Conservation (phyloP, 2,888 invertebrate species). For the Allophyes oxyacanthae region DNA sequence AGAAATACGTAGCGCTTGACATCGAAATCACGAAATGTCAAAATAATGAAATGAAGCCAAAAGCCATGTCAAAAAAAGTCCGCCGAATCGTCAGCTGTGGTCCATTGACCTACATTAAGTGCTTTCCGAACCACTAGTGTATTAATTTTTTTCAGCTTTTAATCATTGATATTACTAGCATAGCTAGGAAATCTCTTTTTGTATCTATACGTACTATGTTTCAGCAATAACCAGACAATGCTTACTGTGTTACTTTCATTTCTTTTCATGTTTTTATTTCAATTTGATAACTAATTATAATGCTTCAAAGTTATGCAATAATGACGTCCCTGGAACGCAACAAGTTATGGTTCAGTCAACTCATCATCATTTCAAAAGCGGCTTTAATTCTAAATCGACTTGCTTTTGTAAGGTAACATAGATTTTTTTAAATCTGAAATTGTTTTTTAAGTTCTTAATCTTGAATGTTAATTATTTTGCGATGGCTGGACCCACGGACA, state of each 20-base stretch:
- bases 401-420: neutral
- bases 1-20: constrained; percentile 89
- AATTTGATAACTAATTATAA: constrained; percentile 17
- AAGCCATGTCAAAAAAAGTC: constrained; percentile 88
- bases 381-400: neutral
- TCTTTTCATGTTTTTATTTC: constrained; percentile 17
- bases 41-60: constrained; percentile 89
- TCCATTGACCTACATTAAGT: constrained; percentile 68
- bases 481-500: no score
- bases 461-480: no score
- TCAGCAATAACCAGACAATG: neutral
- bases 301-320: constrained; percentile 30
- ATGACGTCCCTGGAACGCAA: constrained; percentile 43
- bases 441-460: no score
- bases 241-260: constrained; percentile 10
- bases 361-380: neutral
- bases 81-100: constrained; percentile 82
- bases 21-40: constrained; percentile 89
- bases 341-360: neutral
- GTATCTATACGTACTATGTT: neutral
- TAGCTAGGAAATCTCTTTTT: neutral
- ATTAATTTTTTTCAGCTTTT: constrained; percentile 36
- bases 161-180: constrained; percentile 14
- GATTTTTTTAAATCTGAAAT: no score
- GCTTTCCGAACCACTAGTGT: constrained; percentile 55